Conservation (phyloP, 92 coral and sea anemone species). For the Zoanthus sansibaricus region DNA sequence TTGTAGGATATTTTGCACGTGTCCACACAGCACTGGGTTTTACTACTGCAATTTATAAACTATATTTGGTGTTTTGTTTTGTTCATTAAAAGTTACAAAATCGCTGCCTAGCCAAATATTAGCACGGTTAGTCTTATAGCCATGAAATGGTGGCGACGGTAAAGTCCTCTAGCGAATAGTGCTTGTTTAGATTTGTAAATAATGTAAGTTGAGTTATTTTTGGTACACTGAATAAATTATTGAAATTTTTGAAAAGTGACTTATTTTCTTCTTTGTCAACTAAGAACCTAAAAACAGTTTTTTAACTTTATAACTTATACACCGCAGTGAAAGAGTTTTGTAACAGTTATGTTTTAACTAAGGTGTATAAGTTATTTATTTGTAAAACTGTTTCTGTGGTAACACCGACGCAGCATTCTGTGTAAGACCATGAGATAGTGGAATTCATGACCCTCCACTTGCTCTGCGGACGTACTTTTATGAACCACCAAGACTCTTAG, state of each 20-base stretch:
- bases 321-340: too few species aligned
- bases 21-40: constrained; percentile 13
- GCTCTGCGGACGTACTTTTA: too few species aligned
- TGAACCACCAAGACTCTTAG: too few species aligned
- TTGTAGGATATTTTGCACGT: constrained; percentile 17
- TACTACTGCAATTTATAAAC: background rate
- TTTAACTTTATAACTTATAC: too few species aligned
- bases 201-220: background rate
- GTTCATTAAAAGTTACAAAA: background rate
- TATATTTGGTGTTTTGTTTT: background rate
- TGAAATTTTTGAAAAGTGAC: background rate
- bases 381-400: too few species aligned
- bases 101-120: background rate
- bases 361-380: too few species aligned
- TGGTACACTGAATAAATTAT: background rate
- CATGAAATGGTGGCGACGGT: background rate
- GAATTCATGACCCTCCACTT: too few species aligned
- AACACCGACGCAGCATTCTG: too few species aligned
- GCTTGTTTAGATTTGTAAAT: constrained; percentile 43
- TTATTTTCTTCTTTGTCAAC: background rate
- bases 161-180: constrained; percentile 1
- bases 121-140: too few species aligned
- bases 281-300: too few species aligned
- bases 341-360: too few species aligned
- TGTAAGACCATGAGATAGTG: too few species aligned